Percentiles rank a stretch among this genome's conserved stretches.
Evolutionary conservation across 1,140 invertebrate species (phyloP).

Genomic region (Drosophila neocordata): DNA sequence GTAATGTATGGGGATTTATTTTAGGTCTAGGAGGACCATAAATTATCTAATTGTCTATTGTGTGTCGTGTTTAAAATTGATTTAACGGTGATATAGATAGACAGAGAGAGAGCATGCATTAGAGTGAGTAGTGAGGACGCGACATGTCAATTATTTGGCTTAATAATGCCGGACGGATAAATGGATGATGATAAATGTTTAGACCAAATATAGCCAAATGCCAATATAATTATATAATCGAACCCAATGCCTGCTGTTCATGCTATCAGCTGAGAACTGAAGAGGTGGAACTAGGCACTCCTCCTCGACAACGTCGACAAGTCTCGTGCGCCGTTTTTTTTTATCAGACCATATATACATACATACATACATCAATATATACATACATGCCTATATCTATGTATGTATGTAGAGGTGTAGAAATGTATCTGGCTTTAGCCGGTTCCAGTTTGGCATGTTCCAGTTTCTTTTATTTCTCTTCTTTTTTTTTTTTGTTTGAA

Average conservation of each 20-base stretch:
- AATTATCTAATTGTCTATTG: slow-evolving; percentile 69
- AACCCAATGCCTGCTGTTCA: neutral
- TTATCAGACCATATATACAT: neutral
- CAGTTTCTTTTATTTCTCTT: neutral
- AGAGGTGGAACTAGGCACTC: slow-evolving; percentile 6
- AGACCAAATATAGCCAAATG: neutral
- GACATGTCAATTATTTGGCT: slow-evolving; percentile 3
- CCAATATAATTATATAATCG: slow-evolving; percentile 7
- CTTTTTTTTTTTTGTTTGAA: neutral
- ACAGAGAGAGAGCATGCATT: neutral
- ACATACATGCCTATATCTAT: neutral
- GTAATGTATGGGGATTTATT: slow-evolving; percentile 60
- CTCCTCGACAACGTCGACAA: slow-evolving; percentile 9
- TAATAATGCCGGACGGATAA: slow-evolving; percentile 6
- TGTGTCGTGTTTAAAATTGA: slow-evolving; percentile 53
- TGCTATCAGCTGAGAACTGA: slow-evolving; percentile 8
- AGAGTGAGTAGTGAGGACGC: neutral
- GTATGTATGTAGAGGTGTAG: neutral
- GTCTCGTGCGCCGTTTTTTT: slow-evolving; percentile 8
- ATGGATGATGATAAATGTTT: slow-evolving; percentile 10
- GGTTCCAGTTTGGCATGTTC: slow-evolving; percentile 33
- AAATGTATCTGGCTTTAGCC: slow-evolving; percentile 18
- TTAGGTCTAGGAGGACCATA: slow-evolving; percentile 33
- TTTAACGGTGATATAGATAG: slow-evolving; percentile 5
- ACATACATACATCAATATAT: neutral